A percentile compares a stretch with the other conserved stretches of the same genome.
Evolutionary conservation across 2,888 invertebrate genomes (phyloP).

Genomic region (Rhingia campestris): DNA sequence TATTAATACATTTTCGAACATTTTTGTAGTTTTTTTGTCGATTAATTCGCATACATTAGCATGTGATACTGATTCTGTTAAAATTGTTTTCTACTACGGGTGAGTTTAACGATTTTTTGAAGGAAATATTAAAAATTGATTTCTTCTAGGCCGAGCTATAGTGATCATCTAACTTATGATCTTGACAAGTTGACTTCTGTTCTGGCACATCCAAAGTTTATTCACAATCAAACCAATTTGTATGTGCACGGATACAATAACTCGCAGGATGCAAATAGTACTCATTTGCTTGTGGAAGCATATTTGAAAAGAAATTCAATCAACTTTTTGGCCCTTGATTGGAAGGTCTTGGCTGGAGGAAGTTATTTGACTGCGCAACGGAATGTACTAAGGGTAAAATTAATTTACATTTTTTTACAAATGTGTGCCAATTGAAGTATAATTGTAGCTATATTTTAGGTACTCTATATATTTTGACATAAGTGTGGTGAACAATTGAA

Average conservation of each 20-base stretch:
- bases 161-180: constrained; percentile 8
- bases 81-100: constrained; percentile 49
- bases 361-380: constrained; percentile 43
- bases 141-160: constrained; percentile 29
- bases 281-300: constrained; percentile 32
- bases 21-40: background rate
- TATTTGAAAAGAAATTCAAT: constrained; percentile 39
- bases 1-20: background rate
- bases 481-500: too few species aligned
- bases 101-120: background rate
- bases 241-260: constrained; percentile 47
- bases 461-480: too few species aligned
- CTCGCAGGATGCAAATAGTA: constrained; percentile 30
- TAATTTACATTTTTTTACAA: background rate
- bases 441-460: too few species aligned
- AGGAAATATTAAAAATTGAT: background rate
- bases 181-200: constrained; percentile 18
- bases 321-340: constrained; percentile 59
- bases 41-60: constrained; percentile 1
- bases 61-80: constrained; percentile 8
- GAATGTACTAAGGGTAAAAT: constrained; percentile 24
- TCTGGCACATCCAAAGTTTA: constrained; percentile 39
- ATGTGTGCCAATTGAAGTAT: too few species aligned
- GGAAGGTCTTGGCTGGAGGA: constrained; percentile 21
- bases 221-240: constrained; percentile 34